Percentiles rank a stretch among this genome's conserved stretches.
phyloP scores from a whole-genome alignment of 53 echinoderm and acorn worm genomes.

The Zoroaster sp. region DNA sequence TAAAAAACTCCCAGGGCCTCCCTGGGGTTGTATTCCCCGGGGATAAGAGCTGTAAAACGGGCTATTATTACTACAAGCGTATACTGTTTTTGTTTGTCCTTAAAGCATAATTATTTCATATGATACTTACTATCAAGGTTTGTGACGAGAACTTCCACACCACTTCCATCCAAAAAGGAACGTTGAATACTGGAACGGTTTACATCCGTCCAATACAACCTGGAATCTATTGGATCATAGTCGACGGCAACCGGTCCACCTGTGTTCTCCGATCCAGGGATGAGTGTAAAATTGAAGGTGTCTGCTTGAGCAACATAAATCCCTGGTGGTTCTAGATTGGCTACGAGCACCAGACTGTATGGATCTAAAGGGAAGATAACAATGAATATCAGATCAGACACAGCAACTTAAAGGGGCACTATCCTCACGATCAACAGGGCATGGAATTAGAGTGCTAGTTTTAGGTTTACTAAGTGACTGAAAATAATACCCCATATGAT shows the following conservation, averaged over 20 bases:
- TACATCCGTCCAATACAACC: slow-evolving; percentile 52
- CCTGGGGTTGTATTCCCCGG: no score
- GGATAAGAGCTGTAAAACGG: no score
- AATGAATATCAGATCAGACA: no score
- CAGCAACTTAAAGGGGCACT: no score
- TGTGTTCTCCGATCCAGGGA: not conserved
- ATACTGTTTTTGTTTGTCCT: no score
- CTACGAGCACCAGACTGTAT: slow-evolving; percentile 16
- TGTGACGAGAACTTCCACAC: not conserved
- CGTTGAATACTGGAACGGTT: not conserved
- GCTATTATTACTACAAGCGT: no score
- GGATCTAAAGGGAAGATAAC: no score
- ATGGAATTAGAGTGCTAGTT: no score
- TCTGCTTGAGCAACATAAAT: slow-evolving; percentile 25
- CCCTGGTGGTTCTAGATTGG: not conserved
- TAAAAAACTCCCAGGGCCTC: no score
- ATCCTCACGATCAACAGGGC: no score
- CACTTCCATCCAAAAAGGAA: slow-evolving; percentile 22
- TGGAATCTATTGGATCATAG: slow-evolving; percentile 36
- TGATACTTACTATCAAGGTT: slow-evolving; percentile 14
- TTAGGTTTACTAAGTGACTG: no score
- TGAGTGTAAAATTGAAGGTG: slow-evolving; percentile 42
- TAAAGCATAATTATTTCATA: not conserved
- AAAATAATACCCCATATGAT: no score
- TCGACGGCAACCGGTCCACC: slow-evolving; percentile 39